Percentiles rank a stretch among this genome's conserved stretches.
Conservation (phyloP, 2,113 vertebrate species). For the Leptocoma aspasia region DNA sequence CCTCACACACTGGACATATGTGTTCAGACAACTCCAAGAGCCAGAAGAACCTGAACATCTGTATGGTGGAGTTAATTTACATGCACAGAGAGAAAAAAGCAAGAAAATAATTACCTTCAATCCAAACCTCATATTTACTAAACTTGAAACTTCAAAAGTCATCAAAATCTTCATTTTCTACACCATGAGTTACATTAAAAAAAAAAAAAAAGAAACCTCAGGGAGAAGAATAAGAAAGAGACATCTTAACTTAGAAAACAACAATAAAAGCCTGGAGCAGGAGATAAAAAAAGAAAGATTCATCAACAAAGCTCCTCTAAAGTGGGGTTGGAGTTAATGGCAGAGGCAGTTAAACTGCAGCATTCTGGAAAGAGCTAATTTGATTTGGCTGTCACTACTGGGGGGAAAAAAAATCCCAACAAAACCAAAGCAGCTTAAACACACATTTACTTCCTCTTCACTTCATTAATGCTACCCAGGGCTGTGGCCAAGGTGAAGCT, state of each 20-base stretch:
- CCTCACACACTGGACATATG: fast-evolving
- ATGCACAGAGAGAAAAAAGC: neutral
- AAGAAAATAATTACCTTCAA: neutral
- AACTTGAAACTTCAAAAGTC: neutral
- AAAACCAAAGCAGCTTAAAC: neutral
- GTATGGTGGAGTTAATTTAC: neutral
- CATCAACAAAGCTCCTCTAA: neutral
- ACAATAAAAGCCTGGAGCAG: neutral
- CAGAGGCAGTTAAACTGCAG: neutral
- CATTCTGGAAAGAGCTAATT: neutral
- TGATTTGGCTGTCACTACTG: neutral
- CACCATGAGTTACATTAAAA: neutral
- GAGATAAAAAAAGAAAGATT: neutral
- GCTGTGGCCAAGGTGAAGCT: neutral
- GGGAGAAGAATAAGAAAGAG: neutral
- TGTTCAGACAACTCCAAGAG: neutral
- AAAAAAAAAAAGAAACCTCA: neutral
- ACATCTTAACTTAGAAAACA: neutral
- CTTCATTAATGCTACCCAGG: neutral
- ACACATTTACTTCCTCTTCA: neutral
- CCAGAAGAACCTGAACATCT: neutral
- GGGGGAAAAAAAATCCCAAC: neutral
- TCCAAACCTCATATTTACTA: neutral
- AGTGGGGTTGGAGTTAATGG: neutral
- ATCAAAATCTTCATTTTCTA: neutral